phyloP scores from a whole-genome alignment of 2,113 vertebrate species.

The Sturnus vulgaris region DNA sequence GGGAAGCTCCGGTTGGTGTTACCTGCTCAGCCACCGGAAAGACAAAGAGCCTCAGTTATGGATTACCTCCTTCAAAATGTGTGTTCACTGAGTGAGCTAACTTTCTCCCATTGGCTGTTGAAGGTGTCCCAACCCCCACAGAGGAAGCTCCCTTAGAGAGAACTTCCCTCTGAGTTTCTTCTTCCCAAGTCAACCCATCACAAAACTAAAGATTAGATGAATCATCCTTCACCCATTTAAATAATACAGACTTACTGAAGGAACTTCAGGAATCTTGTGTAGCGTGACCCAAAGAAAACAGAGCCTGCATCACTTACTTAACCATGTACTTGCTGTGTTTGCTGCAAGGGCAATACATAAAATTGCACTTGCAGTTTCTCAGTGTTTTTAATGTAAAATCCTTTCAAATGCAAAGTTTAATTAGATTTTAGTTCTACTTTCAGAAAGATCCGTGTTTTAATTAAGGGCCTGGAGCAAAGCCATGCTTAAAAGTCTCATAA shows the following conservation, averaged over 20 bases:
- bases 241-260: background rate
- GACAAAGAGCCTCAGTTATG: no score
- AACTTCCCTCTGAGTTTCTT: no score
- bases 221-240: background rate
- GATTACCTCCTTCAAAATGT: no score
- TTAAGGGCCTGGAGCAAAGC: background rate
- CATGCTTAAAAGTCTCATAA: conserved; percentile 17
- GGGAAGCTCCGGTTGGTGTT: no score
- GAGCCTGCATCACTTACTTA: background rate
- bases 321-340: background rate
- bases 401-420: conserved; percentile 15
- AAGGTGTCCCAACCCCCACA: no score
- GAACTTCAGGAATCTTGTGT: background rate
- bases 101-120: no score
- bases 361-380: background rate
- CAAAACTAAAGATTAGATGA: background rate
- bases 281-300: background rate
- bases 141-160: no score
- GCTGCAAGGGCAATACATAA: background rate
- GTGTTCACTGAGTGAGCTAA: no score
- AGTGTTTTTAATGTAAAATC: background rate
- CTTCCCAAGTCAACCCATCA: no score
- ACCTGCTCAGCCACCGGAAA: no score
- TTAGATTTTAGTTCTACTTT: conserved; percentile 37
- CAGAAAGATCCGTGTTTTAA: conserved; percentile 41